Evolutionary conservation across 2,113 vertebrate species (phyloP).

Genomic region (Heteronetta atricapilla): DNA sequence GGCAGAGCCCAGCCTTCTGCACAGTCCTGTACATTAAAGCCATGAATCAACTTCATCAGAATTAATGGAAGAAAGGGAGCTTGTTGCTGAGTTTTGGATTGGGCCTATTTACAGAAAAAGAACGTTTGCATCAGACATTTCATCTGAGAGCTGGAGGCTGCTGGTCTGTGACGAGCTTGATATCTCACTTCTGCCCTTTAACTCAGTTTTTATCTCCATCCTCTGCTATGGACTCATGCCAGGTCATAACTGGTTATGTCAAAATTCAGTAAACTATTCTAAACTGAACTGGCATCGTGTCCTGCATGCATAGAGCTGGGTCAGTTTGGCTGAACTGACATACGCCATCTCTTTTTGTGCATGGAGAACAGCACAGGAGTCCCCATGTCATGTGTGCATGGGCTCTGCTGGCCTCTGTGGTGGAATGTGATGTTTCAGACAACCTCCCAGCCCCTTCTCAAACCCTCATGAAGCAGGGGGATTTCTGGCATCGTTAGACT

Average conservation of each 20-base stretch:
- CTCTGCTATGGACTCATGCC: neutral
- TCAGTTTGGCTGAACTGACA: neutral
- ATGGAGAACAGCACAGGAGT: rapidly evolving
- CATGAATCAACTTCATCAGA: neutral
- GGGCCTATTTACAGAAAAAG: neutral
- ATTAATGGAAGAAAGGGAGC: neutral
- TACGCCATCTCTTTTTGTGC: neutral
- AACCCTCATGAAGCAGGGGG: neutral
- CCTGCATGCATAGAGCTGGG: neutral
- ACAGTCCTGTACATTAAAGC: neutral
- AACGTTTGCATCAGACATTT: neutral
- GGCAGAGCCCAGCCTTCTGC: neutral
- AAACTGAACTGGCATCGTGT: neutral
- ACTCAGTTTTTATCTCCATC: neutral
- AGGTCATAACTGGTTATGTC: neutral
- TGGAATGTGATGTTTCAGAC: neutral
- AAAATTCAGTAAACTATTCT: neutral
- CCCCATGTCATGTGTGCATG: rapidly evolving
- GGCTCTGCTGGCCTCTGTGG: neutral
- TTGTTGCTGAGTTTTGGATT: neutral
- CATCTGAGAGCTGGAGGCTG: neutral
- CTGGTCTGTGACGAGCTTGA: neutral
- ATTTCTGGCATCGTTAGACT: neutral
- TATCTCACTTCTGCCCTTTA: neutral
- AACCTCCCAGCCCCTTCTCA: neutral